These are phyloP conservation scores for Lutraria lutraria DNA, from an alignment of 2,888 invertebrate species.

Conservation along the genomic window DNA sequence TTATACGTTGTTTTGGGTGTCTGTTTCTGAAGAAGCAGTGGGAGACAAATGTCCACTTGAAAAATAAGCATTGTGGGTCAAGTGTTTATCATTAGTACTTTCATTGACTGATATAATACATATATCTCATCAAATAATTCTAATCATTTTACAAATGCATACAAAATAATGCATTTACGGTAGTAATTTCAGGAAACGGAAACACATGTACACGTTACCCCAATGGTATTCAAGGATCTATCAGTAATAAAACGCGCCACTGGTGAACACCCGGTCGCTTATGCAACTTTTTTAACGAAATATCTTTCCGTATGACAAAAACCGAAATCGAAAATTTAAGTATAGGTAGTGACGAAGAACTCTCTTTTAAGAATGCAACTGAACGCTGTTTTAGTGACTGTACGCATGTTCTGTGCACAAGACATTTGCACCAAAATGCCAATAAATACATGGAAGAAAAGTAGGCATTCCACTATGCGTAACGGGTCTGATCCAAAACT, in stretches of 20 bases:
- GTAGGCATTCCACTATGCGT: not conserved
- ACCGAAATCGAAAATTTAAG: slow-evolving; percentile 18
- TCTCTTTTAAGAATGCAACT: slow-evolving; percentile 47
- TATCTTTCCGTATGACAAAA: slow-evolving; percentile 49
- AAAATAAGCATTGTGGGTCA: too few relatives aligned
- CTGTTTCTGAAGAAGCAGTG: too few relatives aligned
- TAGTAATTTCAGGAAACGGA: too few relatives aligned
- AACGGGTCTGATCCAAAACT: too few relatives aligned
- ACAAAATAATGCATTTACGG: too few relatives aligned
- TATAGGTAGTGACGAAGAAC: slow-evolving; percentile 59
- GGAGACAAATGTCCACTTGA: too few relatives aligned
- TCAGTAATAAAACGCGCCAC: not conserved
- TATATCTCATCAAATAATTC: too few relatives aligned
- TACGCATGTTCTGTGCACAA: slow-evolving; percentile 54
- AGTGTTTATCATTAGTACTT: too few relatives aligned
- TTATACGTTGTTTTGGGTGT: too few relatives aligned
- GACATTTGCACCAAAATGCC: slow-evolving; percentile 48
- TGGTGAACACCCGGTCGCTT: slow-evolving; percentile 32
- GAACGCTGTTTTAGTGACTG: slow-evolving; percentile 30
- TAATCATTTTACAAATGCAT: too few relatives aligned
- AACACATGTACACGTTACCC: slow-evolving; percentile 35
- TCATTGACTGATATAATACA: too few relatives aligned
- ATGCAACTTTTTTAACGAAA: slow-evolving; percentile 44
- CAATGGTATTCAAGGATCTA: slow-evolving; percentile 20
- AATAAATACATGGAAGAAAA: slow-evolving; percentile 33